phyloP scores from a whole-genome alignment of 2,113 vertebrate species.

The Bettongia penicillata region DNA sequence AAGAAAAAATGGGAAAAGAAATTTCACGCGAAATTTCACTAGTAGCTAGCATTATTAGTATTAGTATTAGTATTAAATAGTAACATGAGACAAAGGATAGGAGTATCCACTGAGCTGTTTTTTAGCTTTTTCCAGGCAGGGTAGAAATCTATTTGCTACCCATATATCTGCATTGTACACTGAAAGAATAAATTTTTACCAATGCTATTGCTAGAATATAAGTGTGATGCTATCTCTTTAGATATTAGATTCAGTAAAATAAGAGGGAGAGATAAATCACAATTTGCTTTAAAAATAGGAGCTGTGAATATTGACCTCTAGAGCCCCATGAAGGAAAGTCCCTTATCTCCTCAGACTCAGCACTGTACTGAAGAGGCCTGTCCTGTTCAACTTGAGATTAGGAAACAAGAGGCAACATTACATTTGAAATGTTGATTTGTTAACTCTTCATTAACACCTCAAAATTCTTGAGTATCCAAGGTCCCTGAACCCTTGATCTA shows the following conservation, averaged over 20 bases:
- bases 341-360: neutral
- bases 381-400: slow-evolving; percentile 29
- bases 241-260: neutral
- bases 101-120: neutral
- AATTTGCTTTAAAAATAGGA: neutral
- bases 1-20: slow-evolving; percentile 21
- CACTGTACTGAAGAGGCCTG: neutral
- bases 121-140: slow-evolving; percentile 33
- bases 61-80: neutral
- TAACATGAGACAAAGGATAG: slow-evolving; percentile 19
- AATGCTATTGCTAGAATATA: slow-evolving; percentile 3
- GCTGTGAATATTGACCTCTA: neutral
- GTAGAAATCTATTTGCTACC: slow-evolving; percentile 23
- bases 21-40: neutral
- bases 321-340: neutral
- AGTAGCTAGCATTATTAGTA: neutral
- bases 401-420: slow-evolving; percentile 6
- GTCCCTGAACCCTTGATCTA: slow-evolving; percentile 47
- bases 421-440: slow-evolving; percentile 36
- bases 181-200: slow-evolving; percentile 26
- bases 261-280: neutral
- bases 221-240: neutral
- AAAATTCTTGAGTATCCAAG: slow-evolving; percentile 46
- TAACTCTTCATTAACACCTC: slow-evolving; percentile 49
- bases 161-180: slow-evolving; percentile 8